Conservation (phyloP, 2,888 invertebrate species). For the Marasmarcha lunaedactyla region DNA sequence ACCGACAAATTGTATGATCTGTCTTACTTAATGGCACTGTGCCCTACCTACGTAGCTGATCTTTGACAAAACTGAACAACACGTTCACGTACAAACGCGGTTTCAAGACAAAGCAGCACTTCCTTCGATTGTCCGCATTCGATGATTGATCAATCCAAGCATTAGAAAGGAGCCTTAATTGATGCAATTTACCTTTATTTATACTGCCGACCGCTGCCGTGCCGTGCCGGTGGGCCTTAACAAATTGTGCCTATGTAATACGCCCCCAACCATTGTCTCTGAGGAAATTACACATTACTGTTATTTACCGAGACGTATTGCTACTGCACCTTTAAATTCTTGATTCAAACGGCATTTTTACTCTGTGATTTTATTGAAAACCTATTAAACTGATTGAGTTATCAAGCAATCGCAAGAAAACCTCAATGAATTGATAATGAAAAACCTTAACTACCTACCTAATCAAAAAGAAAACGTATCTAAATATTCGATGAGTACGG, state of each 20-base stretch:
- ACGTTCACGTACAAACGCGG: constrained; percentile 45
- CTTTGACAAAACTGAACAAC: constrained; percentile 26
- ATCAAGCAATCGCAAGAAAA: no score
- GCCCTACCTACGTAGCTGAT: constrained; percentile 7
- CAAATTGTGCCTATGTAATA: constrained; percentile 9
- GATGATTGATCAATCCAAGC: constrained; percentile 66
- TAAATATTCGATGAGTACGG: no score
- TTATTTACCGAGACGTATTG: neutral
- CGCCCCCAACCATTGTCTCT: constrained; percentile 4
- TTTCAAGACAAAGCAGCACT: constrained; percentile 43
- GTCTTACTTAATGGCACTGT: no score
- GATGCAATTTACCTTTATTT: constrained; percentile 55
- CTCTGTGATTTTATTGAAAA: no score
- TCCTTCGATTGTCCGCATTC: constrained; percentile 48
- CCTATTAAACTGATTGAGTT: no score
- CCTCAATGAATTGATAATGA: no score
- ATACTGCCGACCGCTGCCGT: constrained; percentile 36
- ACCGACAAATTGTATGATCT: no score
- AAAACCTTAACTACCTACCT: no score
- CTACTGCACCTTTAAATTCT: no score
- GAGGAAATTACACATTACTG: neutral
- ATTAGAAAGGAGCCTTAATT: constrained; percentile 61
- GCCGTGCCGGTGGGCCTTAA: constrained; percentile 13
- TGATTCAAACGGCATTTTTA: no score
- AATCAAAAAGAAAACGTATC: no score